These are phyloP conservation scores for Calidris pygmaea DNA, from an alignment of 2,113 vertebrate species.

Conservation along the genomic window DNA sequence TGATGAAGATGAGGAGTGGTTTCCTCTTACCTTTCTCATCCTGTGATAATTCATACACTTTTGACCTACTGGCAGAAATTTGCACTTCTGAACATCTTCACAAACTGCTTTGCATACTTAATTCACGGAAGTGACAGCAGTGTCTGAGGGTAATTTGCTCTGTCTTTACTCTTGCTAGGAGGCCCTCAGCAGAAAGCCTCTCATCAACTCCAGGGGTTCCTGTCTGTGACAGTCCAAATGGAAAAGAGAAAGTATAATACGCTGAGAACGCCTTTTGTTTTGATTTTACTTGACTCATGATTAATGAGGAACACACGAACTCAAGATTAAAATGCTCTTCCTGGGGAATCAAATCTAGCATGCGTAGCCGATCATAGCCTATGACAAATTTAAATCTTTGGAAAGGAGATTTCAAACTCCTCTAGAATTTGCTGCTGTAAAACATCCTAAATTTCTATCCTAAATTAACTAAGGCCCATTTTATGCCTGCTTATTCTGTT, in stretches of 20 bases:
- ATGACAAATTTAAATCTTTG: background rate
- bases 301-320: background rate
- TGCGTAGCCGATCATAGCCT: background rate
- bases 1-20: background rate
- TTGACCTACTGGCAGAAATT: slow-evolving; percentile 38
- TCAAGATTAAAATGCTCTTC: background rate
- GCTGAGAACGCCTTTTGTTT: background rate
- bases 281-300: slow-evolving; percentile 11
- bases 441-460: background rate
- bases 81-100: slow-evolving; percentile 37
- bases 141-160: slow-evolving; percentile 34
- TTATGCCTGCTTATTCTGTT: background rate
- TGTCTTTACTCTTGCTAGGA: slow-evolving; percentile 39
- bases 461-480: background rate
- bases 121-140: slow-evolving; percentile 35
- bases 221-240: slow-evolving; percentile 10
- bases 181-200: slow-evolving; percentile 38
- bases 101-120: slow-evolving; percentile 49
- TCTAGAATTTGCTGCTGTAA: background rate
- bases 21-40: background rate
- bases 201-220: background rate
- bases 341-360: background rate
- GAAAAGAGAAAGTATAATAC: background rate
- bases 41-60: slow-evolving; percentile 25
- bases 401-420: background rate